Conservation (phyloP, 2,888 invertebrate genomes). For the Campoletis raptor region DNA sequence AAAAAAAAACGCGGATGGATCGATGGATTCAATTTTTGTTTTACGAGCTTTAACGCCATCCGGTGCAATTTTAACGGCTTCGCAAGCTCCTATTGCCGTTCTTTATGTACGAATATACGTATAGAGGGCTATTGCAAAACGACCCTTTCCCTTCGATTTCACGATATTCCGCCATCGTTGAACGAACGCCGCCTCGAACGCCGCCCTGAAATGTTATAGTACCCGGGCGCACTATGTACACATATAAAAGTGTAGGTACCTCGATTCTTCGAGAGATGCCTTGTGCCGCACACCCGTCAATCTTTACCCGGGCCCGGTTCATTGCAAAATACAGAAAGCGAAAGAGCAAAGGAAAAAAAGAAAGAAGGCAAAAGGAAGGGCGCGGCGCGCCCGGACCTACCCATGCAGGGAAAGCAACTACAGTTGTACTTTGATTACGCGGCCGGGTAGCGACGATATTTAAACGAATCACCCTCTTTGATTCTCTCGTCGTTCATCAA, state of each 20-base stretch:
- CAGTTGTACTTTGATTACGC: constrained; percentile 16
- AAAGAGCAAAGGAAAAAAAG: background rate
- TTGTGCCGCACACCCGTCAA: constrained; percentile 48
- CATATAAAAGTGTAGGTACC: constrained; percentile 14
- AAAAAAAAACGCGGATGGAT: constrained; percentile 68
- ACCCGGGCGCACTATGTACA: constrained; percentile 1
- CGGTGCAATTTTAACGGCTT: constrained; percentile 78
- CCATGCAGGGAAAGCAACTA: constrained; percentile 25
- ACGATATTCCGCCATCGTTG: constrained; percentile 57
- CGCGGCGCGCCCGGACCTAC: constrained; percentile 41
- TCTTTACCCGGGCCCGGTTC: constrained; percentile 44
- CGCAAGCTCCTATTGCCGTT: constrained; percentile 67
- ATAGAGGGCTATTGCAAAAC: constrained; percentile 56
- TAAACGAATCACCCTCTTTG: too few relatives aligned
- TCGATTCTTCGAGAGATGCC: constrained; percentile 33
- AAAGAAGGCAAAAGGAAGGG: constrained; percentile 18
- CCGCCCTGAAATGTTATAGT: constrained; percentile 35
- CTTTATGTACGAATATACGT: constrained; percentile 41
- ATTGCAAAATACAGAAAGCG: constrained; percentile 20
- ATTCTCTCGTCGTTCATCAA: too few relatives aligned
- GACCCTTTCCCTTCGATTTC: constrained; percentile 62
- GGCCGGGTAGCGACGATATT: background rate
- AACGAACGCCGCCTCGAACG: too few relatives aligned
- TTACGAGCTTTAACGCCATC: constrained; percentile 76
- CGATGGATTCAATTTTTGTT: constrained; percentile 79